Evolutionary conservation across 2,888 invertebrate species (phyloP).

Genomic region (Steinernema hermaphroditum): DNA sequence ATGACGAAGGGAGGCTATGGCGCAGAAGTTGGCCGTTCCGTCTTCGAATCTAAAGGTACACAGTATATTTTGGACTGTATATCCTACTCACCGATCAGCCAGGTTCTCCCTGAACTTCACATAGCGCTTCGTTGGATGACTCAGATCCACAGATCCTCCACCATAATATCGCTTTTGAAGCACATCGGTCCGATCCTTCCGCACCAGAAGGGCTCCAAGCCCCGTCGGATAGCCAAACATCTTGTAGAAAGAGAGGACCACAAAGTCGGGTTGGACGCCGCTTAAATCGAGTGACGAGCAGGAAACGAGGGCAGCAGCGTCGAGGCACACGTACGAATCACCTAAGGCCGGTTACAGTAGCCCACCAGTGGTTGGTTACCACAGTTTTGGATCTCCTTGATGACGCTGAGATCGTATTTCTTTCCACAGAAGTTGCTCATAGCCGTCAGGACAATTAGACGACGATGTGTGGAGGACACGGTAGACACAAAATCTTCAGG

Average conservation of each 20-base stretch:
- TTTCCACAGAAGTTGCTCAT: slow-evolving; percentile 92
- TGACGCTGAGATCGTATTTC: slow-evolving; percentile 73
- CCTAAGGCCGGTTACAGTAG: too few relatives aligned
- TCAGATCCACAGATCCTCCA: slow-evolving; percentile 88
- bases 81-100: slow-evolving; percentile 32
- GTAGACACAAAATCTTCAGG: neutral
- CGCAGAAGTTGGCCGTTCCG: slow-evolving; percentile 85
- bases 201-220: slow-evolving; percentile 83
- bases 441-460: slow-evolving; percentile 82
- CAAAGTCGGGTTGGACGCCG: slow-evolving; percentile 79
- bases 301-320: slow-evolving; percentile 82
- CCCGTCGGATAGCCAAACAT: slow-evolving; percentile 95
- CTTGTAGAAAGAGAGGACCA: slow-evolving; percentile 87
- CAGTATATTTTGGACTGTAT: too few relatives aligned
- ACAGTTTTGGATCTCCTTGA: slow-evolving; percentile 46
- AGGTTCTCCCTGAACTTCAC: slow-evolving; percentile 12
- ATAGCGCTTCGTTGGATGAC: slow-evolving; percentile 76
- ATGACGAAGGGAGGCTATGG: slow-evolving; percentile 79
- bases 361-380: too few relatives aligned
- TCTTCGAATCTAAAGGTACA: slow-evolving; percentile 78
- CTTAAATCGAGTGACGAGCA: slow-evolving; percentile 80
- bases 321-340: slow-evolving; percentile 74
- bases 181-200: slow-evolving; percentile 70
- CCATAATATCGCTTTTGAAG: slow-evolving; percentile 81
- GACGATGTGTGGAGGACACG: slow-evolving; percentile 28